Evolutionary conservation across 37 sponge, comb jelly and placozoan genomes (phyloP).

Genomic region (Crambe crambe): DNA sequence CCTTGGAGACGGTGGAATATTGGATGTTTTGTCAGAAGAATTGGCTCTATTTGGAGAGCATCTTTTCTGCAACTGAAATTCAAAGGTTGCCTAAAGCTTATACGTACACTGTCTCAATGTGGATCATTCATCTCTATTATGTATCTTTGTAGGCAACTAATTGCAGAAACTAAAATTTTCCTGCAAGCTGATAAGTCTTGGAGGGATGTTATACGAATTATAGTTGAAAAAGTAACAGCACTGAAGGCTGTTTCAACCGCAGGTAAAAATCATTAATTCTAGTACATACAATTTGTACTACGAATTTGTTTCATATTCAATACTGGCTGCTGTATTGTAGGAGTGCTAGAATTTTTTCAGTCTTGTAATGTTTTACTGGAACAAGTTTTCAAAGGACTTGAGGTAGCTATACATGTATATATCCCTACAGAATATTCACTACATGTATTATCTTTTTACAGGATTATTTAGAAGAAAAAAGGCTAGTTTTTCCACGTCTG

Average conservation of each 20-base stretch:
- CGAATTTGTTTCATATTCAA: not conserved
- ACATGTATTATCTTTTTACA: conserved; percentile 5
- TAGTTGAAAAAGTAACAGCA: conserved; percentile 52
- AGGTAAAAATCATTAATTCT: conserved; percentile 17
- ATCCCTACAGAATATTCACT: too few species aligned
- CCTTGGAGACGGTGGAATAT: conserved; percentile 58
- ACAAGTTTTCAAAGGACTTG: conserved; percentile 73
- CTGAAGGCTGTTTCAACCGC: conserved; percentile 64
- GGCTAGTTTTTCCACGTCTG: conserved; percentile 68
- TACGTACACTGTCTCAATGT: not conserved
- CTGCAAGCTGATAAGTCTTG: conserved; percentile 77
- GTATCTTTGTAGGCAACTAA: conserved; percentile 46
- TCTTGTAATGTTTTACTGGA: conserved; percentile 64
- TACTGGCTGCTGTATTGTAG: conserved; percentile 4
- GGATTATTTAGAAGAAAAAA: conserved; percentile 78
- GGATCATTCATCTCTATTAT: not conserved
- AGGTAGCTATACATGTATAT: conserved; percentile 30
- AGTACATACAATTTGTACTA: not conserved
- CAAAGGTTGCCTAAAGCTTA: conserved; percentile 28
- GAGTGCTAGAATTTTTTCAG: conserved; percentile 73
- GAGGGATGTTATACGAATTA: conserved; percentile 64
- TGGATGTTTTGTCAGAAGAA: conserved; percentile 83
- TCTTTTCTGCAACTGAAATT: conserved; percentile 72
- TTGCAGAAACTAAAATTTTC: conserved; percentile 60
- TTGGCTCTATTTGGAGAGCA: conserved; percentile 81